These are phyloP conservation scores for Colinus virginianus DNA, from an alignment of 2,113 vertebrate species.

Conservation along the genomic window DNA sequence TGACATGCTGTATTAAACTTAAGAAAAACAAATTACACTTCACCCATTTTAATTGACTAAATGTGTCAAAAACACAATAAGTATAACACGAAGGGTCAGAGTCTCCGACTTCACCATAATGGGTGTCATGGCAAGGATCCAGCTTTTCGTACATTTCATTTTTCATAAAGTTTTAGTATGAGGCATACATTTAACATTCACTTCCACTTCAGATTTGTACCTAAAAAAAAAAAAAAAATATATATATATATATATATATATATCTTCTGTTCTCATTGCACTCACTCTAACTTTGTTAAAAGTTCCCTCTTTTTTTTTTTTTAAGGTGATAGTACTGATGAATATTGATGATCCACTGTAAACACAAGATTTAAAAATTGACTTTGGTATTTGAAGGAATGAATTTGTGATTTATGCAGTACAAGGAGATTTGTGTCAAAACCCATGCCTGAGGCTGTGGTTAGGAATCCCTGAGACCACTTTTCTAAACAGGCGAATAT, in stretches of 20 bases:
- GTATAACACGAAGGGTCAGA: constrained; percentile 82
- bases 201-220: constrained; percentile 80
- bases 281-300: constrained; percentile 61
- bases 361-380: constrained; percentile 58
- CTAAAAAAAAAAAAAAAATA: no score
- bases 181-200: constrained; percentile 74
- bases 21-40: constrained; percentile 91
- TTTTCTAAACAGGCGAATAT: constrained; percentile 22
- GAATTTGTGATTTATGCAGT: constrained; percentile 54
- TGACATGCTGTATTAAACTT: constrained; percentile 88
- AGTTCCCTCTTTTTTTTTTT: not conserved
- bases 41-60: constrained; percentile 87
- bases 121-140: constrained; percentile 89
- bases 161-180: constrained; percentile 80
- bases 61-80: constrained; percentile 89
- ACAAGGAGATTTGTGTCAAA: constrained; percentile 50
- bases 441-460: constrained; percentile 16
- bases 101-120: constrained; percentile 85
- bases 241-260: not conserved
- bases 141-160: constrained; percentile 83
- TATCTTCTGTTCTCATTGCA: constrained; percentile 53
- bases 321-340: constrained; percentile 31
- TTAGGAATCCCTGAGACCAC: constrained; percentile 29
- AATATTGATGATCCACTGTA: constrained; percentile 65
- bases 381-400: constrained; percentile 50